Base-by-base conservation (phyloP, 2,113 vertebrate species). In the Macheiramphus alcinus region DNA sequence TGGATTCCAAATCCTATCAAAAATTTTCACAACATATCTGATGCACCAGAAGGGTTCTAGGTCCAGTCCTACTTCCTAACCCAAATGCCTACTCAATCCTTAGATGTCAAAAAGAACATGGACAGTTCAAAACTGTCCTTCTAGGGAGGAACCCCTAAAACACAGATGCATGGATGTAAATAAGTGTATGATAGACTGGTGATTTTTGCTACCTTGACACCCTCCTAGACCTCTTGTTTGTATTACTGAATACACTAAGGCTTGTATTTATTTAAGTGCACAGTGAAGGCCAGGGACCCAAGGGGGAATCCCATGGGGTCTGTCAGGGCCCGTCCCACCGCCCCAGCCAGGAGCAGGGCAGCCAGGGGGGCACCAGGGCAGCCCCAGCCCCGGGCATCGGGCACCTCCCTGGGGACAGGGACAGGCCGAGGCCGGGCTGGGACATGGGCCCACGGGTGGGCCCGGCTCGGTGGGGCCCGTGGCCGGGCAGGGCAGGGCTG, bases 401-500 rank as follows among this genome's bases (percentile, higher is more conserved):
- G 23, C 16, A 72, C 4, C 13, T 66, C 34, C 11, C 5, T 53
- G 23, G 17, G 7, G 13, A 47, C 8, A 7, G 3, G 15, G 17
- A 68, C 17, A 56, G 23, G 29, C 1, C 1, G 1, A 62, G 6
- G 10, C 10, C 21, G 8, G 36, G 31, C 16, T 68, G 61, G 11
- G 40, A 61, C 1, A 0, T 38, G 5, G 19, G 4, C 16, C 43
- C 5, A 10, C 9, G 20, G 34, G 5, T n/a, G 7, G 31, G 26
- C 22, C 23, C 7, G 34, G 9, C 5, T 55, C 2, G 2, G 18
- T 10, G 9, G 9, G 13, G 6, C 11, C 26, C 15, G 16, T 9
- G 42, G 16, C 11, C 1, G 0, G 10, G 26, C 13, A 47, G 26
- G 32, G 47, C 45, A 48, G 29, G 23, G 12, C 5, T 48, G 9